phyloP scores from a whole-genome alignment of 2,888 invertebrate genomes.

The Scaptomyza tumidula region DNA sequence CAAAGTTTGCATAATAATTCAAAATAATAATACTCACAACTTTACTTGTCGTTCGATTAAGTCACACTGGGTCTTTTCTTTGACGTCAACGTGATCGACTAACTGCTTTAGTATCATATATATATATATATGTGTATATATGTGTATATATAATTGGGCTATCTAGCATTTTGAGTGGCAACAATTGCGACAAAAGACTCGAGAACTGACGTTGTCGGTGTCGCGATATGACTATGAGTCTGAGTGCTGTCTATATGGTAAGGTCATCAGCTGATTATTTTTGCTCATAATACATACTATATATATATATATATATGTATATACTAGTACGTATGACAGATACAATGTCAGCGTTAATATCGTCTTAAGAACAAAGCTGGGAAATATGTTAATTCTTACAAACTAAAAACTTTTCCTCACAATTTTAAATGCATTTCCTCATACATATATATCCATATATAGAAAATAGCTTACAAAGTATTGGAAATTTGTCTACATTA shows the following conservation, averaged over 20 bases:
- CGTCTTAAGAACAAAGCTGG: not conserved
- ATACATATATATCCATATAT: too few relatives aligned
- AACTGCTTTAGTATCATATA: not conserved
- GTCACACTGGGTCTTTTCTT: slow-evolving; percentile 10
- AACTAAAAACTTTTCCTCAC: too few relatives aligned
- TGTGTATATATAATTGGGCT: slow-evolving; percentile 4
- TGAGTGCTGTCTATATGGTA: slow-evolving; percentile 7
- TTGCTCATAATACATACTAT: slow-evolving; percentile 1
- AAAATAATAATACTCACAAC: slow-evolving; percentile 6
- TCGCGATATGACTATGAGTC: not conserved
- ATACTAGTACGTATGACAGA: too few relatives aligned
- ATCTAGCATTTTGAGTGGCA: slow-evolving; percentile 20
- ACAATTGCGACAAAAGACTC: slow-evolving; percentile 3
- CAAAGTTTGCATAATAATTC: too few relatives aligned
- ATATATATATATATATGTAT: too few relatives aligned
- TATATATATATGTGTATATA: not conserved
- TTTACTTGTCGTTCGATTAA: slow-evolving; percentile 14
- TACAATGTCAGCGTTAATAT: not conserved
- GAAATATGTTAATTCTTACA: too few relatives aligned
- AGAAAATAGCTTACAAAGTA: too few relatives aligned
- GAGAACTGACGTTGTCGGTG: not conserved
- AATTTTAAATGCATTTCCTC: not conserved
- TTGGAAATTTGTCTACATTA: too few relatives aligned
- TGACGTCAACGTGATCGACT: slow-evolving; percentile 2
- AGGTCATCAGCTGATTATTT: slow-evolving; percentile 2